These are phyloP conservation scores for Brachymystax lenok DNA, from an alignment of 2,797 vertebrate species.

Conservation along the genomic window DNA sequence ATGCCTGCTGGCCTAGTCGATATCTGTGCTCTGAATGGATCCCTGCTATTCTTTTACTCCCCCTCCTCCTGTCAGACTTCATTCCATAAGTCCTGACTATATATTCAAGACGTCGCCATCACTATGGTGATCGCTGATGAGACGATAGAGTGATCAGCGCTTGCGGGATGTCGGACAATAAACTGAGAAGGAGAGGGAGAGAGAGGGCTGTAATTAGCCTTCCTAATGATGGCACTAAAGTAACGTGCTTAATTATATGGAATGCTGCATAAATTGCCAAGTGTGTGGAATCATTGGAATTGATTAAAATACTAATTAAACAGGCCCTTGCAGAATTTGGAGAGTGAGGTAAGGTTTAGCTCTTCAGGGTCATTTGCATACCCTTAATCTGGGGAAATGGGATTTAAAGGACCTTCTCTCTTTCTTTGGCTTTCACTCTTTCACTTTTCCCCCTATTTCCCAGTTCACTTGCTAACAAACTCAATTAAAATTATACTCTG, in stretches of 20 bases:
- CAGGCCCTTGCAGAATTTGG: constrained; percentile 88
- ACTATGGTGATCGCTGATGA: constrained; percentile 77
- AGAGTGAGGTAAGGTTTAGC: constrained; percentile 87
- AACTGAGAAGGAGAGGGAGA: constrained; percentile 17
- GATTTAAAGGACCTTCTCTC: constrained; percentile 83
- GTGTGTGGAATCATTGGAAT: constrained; percentile 91
- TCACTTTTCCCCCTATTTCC: constrained; percentile 11
- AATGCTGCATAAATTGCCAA: constrained; percentile 91
- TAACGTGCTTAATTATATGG: constrained; percentile 90
- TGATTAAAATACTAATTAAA: constrained; percentile 99
- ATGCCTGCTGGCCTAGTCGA: not conserved
- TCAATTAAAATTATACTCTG: constrained; percentile 73
- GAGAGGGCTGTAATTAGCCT: constrained; percentile 48
- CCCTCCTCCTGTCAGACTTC: constrained; percentile 14
- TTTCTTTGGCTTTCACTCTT: not conserved
- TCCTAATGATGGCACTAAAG: constrained; percentile 82
- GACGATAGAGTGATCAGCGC: constrained; percentile 67
- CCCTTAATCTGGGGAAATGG: constrained; percentile 93
- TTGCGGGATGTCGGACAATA: constrained; percentile 47
- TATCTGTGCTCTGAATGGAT: not conserved
- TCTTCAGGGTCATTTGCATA: constrained; percentile 96
- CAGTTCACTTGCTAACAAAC: constrained; percentile 85
- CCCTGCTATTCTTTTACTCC: not conserved
- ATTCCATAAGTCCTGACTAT: constrained; percentile 55
- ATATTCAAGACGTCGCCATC: constrained; percentile 65